phyloP scores from a whole-genome alignment of 2,888 invertebrate species.

The Ganaspis brasiliensis region DNA sequence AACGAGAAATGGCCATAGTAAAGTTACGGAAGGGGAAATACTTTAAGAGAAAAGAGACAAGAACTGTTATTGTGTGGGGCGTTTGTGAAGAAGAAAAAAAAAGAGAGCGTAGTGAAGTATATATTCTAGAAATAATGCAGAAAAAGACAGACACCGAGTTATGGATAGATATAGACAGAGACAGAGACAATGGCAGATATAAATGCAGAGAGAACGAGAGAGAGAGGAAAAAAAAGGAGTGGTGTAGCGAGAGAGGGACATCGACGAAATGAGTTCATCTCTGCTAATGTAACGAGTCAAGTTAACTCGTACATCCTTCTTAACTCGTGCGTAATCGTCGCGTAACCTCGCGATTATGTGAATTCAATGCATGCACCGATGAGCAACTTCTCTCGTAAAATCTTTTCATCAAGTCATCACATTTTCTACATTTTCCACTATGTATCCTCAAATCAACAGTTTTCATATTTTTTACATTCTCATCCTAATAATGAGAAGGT shows the following conservation, averaged over 20 bases:
- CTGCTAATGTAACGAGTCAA: constrained; percentile 77
- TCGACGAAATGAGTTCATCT: constrained; percentile 78
- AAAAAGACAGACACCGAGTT: neutral
- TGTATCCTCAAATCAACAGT: no score
- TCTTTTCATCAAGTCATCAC: neutral
- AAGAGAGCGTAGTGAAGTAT: neutral
- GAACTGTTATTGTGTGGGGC: neutral
- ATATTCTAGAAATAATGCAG: constrained; percentile 4
- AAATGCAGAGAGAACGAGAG: neutral
- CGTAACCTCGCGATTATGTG: constrained; percentile 70
- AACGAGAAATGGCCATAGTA: constrained; percentile 3
- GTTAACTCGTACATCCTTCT: constrained; percentile 80
- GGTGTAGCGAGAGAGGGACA: constrained; percentile 6
- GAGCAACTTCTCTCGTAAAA: constrained; percentile 20
- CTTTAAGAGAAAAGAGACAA: neutral
- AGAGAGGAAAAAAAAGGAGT: neutral
- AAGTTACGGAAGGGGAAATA: constrained; percentile 4
- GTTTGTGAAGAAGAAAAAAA: neutral
- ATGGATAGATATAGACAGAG: neutral
- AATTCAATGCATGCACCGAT: constrained; percentile 52
- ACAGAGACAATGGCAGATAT: neutral
- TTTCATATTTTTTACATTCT: no score
- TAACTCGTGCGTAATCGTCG: constrained; percentile 66
- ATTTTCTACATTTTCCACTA: no score
- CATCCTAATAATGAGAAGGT: no score